Conservation (phyloP, 2,888 invertebrate genomes). For the Polylopha cassiicola region DNA sequence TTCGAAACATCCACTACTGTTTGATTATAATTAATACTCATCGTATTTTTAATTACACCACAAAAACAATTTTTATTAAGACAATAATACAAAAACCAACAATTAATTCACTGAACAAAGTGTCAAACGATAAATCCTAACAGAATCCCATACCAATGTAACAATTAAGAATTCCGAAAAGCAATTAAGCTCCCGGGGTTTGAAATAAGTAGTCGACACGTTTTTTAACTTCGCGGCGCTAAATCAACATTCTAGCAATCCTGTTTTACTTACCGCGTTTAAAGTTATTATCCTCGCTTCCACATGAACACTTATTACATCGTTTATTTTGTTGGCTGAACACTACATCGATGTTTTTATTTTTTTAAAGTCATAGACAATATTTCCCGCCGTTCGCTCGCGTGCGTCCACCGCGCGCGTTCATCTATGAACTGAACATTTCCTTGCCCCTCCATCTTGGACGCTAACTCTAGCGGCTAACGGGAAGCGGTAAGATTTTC, state of each 20-base stretch:
- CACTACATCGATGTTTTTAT: conserved; percentile 35
- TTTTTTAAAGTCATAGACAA: conserved; percentile 37
- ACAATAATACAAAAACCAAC: too few relatives aligned
- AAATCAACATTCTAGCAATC: conserved; percentile 39
- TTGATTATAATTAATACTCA: too few relatives aligned
- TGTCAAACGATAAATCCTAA: too few relatives aligned
- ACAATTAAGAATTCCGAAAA: conserved; percentile 4
- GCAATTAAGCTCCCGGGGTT: conserved; percentile 24
- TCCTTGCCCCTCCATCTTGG: conserved; percentile 39
- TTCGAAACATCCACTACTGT: too few relatives aligned
- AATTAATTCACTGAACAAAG: too few relatives aligned
- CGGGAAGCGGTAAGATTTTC: conserved; percentile 34
- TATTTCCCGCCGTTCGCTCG: conserved; percentile 28
- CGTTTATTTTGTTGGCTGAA: conserved; percentile 31
- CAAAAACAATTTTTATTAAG: too few relatives aligned
- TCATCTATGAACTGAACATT: conserved; percentile 58
- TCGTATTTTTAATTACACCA: too few relatives aligned
- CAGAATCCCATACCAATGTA: too few relatives aligned
- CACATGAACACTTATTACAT: conserved; percentile 42
- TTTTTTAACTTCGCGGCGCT: conserved; percentile 36
- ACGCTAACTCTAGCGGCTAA: conserved; percentile 33
- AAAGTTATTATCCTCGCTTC: conserved; percentile 37
- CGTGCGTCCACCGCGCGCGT: conserved; percentile 47
- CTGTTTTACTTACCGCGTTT: conserved; percentile 55
- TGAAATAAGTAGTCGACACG: conserved; percentile 41